These are phyloP conservation scores for Fregetta grallaria DNA, from an alignment of 2,113 vertebrate genomes.

Conservation along the genomic window DNA sequence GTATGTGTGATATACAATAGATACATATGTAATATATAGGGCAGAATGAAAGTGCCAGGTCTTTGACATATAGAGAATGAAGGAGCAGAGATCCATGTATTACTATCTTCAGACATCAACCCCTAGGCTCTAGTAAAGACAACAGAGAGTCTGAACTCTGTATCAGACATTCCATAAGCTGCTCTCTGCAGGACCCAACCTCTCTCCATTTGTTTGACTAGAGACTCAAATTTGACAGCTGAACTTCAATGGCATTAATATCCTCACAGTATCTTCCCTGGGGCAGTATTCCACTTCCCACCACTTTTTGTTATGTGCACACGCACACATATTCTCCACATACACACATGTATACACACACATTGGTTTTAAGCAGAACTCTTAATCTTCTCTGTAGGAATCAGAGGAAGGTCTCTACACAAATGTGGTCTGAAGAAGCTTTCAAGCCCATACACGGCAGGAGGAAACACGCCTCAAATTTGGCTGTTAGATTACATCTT, in stretches of 20 bases:
- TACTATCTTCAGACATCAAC: neutral
- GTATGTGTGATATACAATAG: neutral
- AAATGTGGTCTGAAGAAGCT: neutral
- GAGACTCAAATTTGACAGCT: neutral
- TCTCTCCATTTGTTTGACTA: neutral
- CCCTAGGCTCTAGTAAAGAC: neutral
- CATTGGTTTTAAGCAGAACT: neutral
- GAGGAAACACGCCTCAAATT: neutral
- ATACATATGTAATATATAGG: neutral
- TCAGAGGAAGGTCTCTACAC: neutral
- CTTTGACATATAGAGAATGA: neutral
- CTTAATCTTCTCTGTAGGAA: neutral
- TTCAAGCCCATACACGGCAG: neutral
- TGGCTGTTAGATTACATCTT: neutral
- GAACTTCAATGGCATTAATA: neutral
- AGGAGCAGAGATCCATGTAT: neutral
- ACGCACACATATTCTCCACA: neutral
- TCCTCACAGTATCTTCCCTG: neutral
- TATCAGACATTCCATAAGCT: neutral
- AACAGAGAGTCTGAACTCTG: neutral
- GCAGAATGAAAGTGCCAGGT: neutral
- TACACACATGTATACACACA: neutral
- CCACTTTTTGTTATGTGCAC: neutral
- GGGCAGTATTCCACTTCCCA: neutral
- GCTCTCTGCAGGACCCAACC: neutral